A percentile compares a stretch with the other conserved stretches of the same genome.
Evolutionary conservation across 2,888 invertebrate genomes (phyloP).

Genomic region (Nowickia ferox): DNA sequence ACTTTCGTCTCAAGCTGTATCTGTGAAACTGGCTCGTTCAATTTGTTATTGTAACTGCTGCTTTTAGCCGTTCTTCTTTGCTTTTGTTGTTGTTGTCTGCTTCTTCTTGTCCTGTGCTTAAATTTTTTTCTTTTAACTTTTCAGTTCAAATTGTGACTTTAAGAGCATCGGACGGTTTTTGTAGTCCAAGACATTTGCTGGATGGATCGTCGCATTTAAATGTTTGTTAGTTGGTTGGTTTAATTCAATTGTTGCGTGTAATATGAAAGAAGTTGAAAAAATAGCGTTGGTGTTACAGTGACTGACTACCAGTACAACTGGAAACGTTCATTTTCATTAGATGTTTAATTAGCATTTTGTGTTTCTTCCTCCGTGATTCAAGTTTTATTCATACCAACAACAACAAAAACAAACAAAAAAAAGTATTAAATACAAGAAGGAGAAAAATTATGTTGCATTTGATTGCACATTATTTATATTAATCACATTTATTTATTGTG

Average conservation of each 20-base stretch:
- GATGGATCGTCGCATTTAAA: constrained; percentile 9
- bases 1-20: constrained; percentile 18
- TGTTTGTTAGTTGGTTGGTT: constrained; percentile 17
- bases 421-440: background rate
- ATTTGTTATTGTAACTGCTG: constrained; percentile 38
- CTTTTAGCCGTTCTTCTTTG: constrained; percentile 39
- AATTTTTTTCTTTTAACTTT: constrained; percentile 46
- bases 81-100: constrained; percentile 52
- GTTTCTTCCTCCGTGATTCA: constrained; percentile 7
- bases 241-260: constrained; percentile 37
- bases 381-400: constrained; percentile 23
- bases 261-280: constrained; percentile 29
- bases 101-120: constrained; percentile 76
- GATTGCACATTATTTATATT: constrained; percentile 48
- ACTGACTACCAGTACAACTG: constrained; percentile 42
- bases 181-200: constrained; percentile 36
- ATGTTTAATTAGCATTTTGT: constrained; percentile 19
- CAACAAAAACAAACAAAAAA: background rate
- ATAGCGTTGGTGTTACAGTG: constrained; percentile 53
- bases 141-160: constrained; percentile 78
- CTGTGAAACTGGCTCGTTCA: constrained; percentile 6
- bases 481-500: constrained; percentile 58
- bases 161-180: constrained; percentile 68
- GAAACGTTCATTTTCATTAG: constrained; percentile 61
- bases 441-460: constrained; percentile 37